Conservation (phyloP, 2,113 vertebrate species). For the Ptyas mucosa region DNA sequence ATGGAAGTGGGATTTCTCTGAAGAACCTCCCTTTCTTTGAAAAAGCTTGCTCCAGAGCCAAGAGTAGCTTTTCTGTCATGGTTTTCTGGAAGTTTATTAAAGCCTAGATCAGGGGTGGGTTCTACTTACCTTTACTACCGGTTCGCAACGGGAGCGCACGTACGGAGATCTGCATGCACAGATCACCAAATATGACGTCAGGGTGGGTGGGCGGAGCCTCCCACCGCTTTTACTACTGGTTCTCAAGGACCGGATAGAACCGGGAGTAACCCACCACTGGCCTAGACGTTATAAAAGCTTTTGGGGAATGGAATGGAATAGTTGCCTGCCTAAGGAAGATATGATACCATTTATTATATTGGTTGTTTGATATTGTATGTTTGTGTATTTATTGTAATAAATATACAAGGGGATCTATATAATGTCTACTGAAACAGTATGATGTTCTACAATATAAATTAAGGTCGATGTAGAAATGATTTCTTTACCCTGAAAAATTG, state of each 20-base stretch:
- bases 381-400: background rate
- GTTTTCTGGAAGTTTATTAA: background rate
- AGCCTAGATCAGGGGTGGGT: background rate
- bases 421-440: background rate
- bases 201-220: too few relatives aligned
- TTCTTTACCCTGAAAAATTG: background rate
- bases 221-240: too few relatives aligned
- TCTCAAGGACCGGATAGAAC: too few relatives aligned
- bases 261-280: background rate
- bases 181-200: too few relatives aligned
- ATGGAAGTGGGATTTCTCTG: background rate
- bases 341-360: background rate
- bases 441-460: background rate
- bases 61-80: background rate
- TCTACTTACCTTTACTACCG: too few relatives aligned
- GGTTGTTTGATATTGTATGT: background rate
- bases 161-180: too few relatives aligned
- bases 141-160: too few relatives aligned
- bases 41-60: background rate
- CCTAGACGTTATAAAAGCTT: background rate
- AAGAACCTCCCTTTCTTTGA: background rate
- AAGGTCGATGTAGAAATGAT: constrained; percentile 47
- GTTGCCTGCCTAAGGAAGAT: background rate
- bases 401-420: background rate
- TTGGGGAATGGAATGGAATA: background rate